A percentile compares a stretch with the other conserved stretches of the same genome.
phyloP scores from a whole-genome alignment of 1,140 invertebrate species.

The Probaryconus sp. region DNA sequence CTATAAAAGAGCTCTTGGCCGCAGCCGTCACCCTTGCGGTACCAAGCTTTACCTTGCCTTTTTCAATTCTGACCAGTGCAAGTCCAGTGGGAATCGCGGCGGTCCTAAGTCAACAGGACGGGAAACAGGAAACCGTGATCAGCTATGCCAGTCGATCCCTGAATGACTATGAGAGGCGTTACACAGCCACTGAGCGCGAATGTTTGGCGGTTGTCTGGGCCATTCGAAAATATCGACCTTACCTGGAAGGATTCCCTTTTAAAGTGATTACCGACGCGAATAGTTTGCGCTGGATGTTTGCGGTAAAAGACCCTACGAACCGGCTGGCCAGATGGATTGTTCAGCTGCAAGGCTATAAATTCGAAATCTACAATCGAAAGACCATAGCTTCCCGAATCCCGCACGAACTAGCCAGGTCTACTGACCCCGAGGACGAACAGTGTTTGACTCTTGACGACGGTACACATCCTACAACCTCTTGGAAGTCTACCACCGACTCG shows the following conservation, averaged over 20 bases:
- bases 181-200: slow-evolving; percentile 37
- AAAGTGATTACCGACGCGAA: background rate
- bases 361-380: no score
- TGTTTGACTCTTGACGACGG: no score
- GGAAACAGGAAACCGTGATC: slow-evolving; percentile 23
- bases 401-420: no score
- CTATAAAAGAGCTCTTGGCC: no score
- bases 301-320: no score
- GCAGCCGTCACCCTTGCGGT: slow-evolving; percentile 13
- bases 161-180: slow-evolving; percentile 25
- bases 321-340: no score
- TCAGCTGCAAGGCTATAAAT: no score
- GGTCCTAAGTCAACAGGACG: background rate
- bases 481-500: no score
- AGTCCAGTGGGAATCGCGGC: background rate
- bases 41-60: slow-evolving; percentile 19
- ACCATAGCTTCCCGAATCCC: no score
- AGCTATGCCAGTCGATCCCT: slow-evolving; percentile 18
- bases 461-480: no score
- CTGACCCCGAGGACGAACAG: no score
- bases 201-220: slow-evolving; percentile 16
- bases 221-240: slow-evolving; percentile 9
- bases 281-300: no score
- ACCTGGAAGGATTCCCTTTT: background rate
- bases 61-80: slow-evolving; percentile 48